Conservation (phyloP, 2,888 invertebrate genomes). For the Ditylenchus weischeri region DNA sequence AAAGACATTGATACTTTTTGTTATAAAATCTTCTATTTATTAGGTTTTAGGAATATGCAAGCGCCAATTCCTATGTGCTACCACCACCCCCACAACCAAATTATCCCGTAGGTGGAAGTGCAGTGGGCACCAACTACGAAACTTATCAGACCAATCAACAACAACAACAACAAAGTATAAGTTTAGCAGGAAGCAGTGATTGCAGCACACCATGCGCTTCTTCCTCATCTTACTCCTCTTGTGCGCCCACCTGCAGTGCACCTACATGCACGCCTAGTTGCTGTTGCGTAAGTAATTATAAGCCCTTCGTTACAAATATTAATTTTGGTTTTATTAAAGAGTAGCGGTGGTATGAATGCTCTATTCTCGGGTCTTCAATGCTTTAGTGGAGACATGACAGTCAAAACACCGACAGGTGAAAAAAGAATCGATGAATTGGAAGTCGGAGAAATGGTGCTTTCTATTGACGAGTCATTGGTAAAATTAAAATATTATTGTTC, state of each 20-base stretch:
- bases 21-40: no score
- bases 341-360: conserved; percentile 30
- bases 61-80: conserved; percentile 7
- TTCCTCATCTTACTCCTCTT: neutral
- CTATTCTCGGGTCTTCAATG: conserved; percentile 48
- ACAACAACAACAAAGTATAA: conserved; percentile 5
- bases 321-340: neutral
- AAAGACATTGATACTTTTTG: no score
- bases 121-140: conserved; percentile 2
- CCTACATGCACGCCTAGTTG: conserved; percentile 3
- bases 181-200: conserved; percentile 4
- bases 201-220: conserved; percentile 3
- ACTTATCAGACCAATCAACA: neutral
- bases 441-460: conserved; percentile 51
- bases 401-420: conserved; percentile 43
- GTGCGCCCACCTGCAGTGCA: neutral
- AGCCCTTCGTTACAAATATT: neutral
- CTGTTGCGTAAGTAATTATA: conserved; percentile 1
- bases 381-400: conserved; percentile 52
- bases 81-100: conserved; percentile 13
- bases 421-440: conserved; percentile 49
- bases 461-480: conserved; percentile 50
- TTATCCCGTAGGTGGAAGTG: neutral
- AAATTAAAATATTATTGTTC: conserved; percentile 5
- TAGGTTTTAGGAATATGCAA: neutral